Percentiles rank a stretch among this genome's conserved stretches.
These are phyloP conservation scores for Enteromius radiatus DNA, from an alignment of 2,797 vertebrate genomes.

Conservation along the genomic window DNA sequence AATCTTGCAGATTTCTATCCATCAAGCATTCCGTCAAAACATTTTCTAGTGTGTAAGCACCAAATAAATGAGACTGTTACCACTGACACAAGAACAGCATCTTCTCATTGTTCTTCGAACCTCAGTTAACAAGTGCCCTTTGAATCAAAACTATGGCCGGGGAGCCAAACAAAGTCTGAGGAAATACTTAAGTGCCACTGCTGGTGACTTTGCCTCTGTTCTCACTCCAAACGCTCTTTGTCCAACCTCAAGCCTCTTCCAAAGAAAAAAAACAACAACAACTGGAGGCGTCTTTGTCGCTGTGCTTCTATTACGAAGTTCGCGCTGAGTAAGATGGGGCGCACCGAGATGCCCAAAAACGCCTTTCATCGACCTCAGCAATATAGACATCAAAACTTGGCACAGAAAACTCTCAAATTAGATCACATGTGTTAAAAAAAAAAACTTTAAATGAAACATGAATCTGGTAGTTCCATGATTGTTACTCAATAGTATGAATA, in stretches of 20 bases:
- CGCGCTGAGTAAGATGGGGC: slow-evolving; percentile 55
- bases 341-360: slow-evolving; percentile 49
- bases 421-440: slow-evolving; percentile 60
- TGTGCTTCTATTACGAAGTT: slow-evolving; percentile 73
- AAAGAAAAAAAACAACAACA: slow-evolving; percentile 30
- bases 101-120: slow-evolving; percentile 17
- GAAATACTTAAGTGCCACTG: slow-evolving; percentile 63
- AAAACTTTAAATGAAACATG: slow-evolving; percentile 13
- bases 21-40: neutral
- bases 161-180: slow-evolving; percentile 61
- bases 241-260: slow-evolving; percentile 8
- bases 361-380: slow-evolving; percentile 49
- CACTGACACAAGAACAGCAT: slow-evolving; percentile 33
- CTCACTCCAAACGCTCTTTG: slow-evolving; percentile 47
- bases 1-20: neutral
- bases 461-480: slow-evolving; percentile 44
- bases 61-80: slow-evolving; percentile 22
- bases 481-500: slow-evolving; percentile 42
- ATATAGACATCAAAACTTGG: slow-evolving; percentile 51
- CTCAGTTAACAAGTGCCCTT: neutral
- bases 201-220: slow-evolving; percentile 69
- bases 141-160: slow-evolving; percentile 46
- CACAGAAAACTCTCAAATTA: slow-evolving; percentile 62
- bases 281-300: slow-evolving; percentile 57
- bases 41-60: slow-evolving; percentile 29